A percentile compares a stretch with the other conserved stretches of the same genome.
Conservation (phyloP, 2,797 vertebrate species). For the Sebastes taczanowskii region DNA sequence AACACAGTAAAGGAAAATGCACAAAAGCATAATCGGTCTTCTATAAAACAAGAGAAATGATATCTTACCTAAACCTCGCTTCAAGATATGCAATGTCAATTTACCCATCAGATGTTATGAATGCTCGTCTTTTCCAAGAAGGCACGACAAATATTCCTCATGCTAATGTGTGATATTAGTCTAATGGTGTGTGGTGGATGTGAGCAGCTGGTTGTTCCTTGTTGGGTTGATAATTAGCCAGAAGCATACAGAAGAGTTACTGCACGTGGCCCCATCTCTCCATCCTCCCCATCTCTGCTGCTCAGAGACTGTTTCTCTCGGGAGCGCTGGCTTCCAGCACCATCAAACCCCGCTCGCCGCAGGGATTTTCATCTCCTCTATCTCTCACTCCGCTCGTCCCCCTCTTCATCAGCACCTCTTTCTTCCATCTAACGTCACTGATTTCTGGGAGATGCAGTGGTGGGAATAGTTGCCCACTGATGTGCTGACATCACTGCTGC, state of each 20-base stretch:
- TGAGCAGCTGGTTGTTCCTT: slow-evolving; percentile 63
- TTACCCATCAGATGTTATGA: not conserved
- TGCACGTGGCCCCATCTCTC: slow-evolving; percentile 19
- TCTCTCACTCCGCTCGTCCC: slow-evolving; percentile 41
- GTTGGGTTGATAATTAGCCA: slow-evolving; percentile 65
- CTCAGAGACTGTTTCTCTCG: slow-evolving; percentile 48
- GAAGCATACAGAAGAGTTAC: slow-evolving; percentile 44
- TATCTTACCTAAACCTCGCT: not conserved
- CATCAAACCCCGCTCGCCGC: slow-evolving; percentile 47
- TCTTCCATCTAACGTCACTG: slow-evolving; percentile 45
- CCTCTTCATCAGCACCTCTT: slow-evolving; percentile 55
- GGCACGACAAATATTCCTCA: slow-evolving; percentile 9
- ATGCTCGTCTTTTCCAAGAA: not conserved
- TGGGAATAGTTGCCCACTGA: slow-evolving; percentile 65
- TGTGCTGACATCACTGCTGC: slow-evolving; percentile 66
- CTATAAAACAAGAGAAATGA: not conserved
- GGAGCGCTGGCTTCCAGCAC: slow-evolving; percentile 44
- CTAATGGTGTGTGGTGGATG: slow-evolving; percentile 52
- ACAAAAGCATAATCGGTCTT: too few species aligned
- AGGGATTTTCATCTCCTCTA: slow-evolving; percentile 54
- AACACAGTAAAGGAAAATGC: too few species aligned
- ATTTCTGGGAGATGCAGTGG: slow-evolving; percentile 54
- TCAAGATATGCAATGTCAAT: not conserved
- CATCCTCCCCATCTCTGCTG: slow-evolving; percentile 27
- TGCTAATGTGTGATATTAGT: slow-evolving; percentile 55